Evolutionary conservation across 2,113 vertebrate species (phyloP), one percentile per base, ranked within the genome.

Genomic region (Falco punctatus): DNA sequence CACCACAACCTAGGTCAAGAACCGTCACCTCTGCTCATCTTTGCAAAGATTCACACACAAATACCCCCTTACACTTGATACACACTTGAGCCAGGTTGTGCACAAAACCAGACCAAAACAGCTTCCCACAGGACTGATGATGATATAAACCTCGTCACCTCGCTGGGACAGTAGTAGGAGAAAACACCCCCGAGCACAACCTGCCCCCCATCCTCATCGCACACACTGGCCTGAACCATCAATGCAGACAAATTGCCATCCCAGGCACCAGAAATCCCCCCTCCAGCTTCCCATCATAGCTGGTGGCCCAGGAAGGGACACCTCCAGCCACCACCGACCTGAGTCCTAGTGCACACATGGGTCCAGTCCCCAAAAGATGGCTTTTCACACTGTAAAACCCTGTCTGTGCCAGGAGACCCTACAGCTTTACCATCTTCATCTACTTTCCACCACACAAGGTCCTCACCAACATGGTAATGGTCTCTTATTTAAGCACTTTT

Each of bases 21-120:
- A 11, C 13, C 0, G 0, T 27, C 0, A 0, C 14, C 61, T 73
- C 54, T 42, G 32, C 33, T 27, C 3, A 2, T 4, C 24, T 38
- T 32, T 23, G 23, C 19, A 32, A 38, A 61, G 22, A 24, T 8
- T 10, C 49, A 35, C 1, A 2, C 14, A 55, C 70, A 65, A 33
- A 79, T 2, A 27, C 5, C 10, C 16, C 18, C 32, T 51, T 8
- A 42, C 24, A 7, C 8, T 44, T 14, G 38, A 38, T 38, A 38
- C 38, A 38, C 38, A 38, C 38, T 38, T 38, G 38, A 38, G n/a
- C 13, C 28, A 30, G 9, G 21, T 0, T 38, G 44, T 28, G 48
- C 32, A 27, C 24, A 64, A 83, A 92, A 24, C 38, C 55, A 70
- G 46, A 46, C 19, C 14, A 30, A 42, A 78, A 21, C 3, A 83